Conservation (phyloP, 2,888 invertebrate species). For the Cephus nigrinus region DNA sequence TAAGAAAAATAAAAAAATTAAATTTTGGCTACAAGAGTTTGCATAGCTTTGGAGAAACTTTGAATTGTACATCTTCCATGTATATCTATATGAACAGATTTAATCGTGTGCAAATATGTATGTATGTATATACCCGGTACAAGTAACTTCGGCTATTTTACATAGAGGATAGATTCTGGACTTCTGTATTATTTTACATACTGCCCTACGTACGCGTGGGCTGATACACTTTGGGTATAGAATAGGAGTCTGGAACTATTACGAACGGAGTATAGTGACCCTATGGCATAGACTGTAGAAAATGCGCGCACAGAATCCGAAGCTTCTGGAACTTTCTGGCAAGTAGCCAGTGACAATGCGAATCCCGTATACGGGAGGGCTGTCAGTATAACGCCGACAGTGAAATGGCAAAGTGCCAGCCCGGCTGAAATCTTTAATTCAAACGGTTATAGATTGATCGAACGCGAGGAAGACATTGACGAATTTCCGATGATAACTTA, state of each 20-base stretch:
- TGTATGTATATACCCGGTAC: background rate
- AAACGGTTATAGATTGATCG: background rate
- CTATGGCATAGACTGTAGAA: background rate
- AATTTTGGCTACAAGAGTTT: background rate
- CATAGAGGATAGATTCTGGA: background rate
- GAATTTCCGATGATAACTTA: background rate
- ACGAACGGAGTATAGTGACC: background rate
- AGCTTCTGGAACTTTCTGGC: conserved; percentile 32
- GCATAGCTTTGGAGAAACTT: background rate
- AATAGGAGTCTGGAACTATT: background rate
- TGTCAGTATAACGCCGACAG: conserved; percentile 41
- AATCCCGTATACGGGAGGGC: conserved; percentile 35
- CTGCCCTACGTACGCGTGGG: background rate
- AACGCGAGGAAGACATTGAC: background rate
- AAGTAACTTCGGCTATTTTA: background rate
- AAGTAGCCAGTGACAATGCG: conserved; percentile 41
- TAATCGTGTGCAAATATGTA: too few relatives aligned
- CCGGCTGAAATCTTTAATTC: background rate
- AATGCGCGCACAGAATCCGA: background rate
- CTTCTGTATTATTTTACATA: background rate
- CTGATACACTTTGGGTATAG: background rate
- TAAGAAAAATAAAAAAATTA: background rate
- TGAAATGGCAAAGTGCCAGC: conserved; percentile 43
- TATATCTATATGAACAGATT: background rate
- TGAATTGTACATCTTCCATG: background rate